Percentiles rank a stretch among this genome's conserved stretches.
phyloP scores from a whole-genome alignment of 2,888 invertebrate genomes.

The Cephus pulcher region DNA sequence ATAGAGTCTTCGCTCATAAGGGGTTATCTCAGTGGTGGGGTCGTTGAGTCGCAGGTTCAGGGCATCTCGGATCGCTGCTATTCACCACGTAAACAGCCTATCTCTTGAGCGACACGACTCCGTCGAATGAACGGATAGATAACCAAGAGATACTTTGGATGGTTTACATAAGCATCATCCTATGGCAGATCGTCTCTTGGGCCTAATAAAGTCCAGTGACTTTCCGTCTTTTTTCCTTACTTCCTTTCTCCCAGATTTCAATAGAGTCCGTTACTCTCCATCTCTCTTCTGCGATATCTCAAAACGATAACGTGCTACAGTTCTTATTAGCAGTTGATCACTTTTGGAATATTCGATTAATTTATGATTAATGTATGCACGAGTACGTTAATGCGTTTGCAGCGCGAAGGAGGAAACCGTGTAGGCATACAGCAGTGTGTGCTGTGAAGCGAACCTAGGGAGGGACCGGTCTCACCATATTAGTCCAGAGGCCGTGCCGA shows the following conservation, averaged over 20 bases:
- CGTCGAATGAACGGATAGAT: conserved; percentile 6
- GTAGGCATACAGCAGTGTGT: not conserved
- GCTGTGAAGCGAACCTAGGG: conserved; percentile 16
- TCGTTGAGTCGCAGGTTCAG: conserved; percentile 20
- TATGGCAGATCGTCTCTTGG: not conserved
- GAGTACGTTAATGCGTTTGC: not conserved
- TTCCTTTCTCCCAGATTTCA: not conserved
- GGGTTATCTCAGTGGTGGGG: conserved; percentile 7
- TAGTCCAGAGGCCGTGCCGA: conserved; percentile 41
- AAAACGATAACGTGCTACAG: not conserved
- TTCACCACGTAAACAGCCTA: conserved; percentile 59
- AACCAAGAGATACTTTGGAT: not conserved
- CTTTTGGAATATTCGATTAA: not conserved
- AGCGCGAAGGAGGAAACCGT: not conserved
- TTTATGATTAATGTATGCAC: not conserved
- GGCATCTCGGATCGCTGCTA: conserved; percentile 53
- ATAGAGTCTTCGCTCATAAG: not conserved
- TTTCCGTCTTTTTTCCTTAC: not conserved
- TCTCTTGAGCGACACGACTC: conserved; percentile 32
- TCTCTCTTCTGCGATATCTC: not conserved
- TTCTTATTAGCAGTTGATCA: not conserved
- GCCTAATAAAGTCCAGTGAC: not conserved
- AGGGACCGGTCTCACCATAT: conserved; percentile 51
- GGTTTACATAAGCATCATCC: not conserved
- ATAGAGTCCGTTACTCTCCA: not conserved